Percentiles rank a stretch among this genome's conserved stretches.
These are phyloP conservation scores for Pseudochirops corinnae DNA, from an alignment of 2,797 vertebrate genomes.

Conservation along the genomic window DNA sequence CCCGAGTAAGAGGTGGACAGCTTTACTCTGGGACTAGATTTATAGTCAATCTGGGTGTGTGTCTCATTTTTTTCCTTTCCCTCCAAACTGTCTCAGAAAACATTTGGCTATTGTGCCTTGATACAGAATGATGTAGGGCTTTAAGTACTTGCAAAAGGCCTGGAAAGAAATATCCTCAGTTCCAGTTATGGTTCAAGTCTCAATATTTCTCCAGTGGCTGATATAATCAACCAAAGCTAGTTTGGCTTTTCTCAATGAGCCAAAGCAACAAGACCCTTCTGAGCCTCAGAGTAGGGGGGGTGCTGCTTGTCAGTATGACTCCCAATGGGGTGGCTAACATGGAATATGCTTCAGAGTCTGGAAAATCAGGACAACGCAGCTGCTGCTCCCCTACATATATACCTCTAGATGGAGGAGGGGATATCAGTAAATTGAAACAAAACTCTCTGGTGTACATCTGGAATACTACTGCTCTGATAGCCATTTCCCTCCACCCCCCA, in stretches of 20 bases:
- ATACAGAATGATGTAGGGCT: neutral
- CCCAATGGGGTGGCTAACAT: constrained; percentile 45
- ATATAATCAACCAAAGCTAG: constrained; percentile 60
- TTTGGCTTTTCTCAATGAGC: constrained; percentile 68
- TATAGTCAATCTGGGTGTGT: constrained; percentile 43
- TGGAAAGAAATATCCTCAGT: constrained; percentile 45
- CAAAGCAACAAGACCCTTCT: constrained; percentile 45
- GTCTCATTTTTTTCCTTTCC: constrained; percentile 17
- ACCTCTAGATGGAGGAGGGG: constrained; percentile 3
- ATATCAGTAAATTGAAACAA: constrained; percentile 47
- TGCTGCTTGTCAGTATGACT: constrained; percentile 47
- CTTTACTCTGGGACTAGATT: constrained; percentile 64
- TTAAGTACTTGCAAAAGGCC: constrained; percentile 34
- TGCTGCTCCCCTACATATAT: constrained; percentile 14
- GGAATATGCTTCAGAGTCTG: constrained; percentile 46
- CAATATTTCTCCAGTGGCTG: constrained; percentile 40
- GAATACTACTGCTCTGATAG: neutral
- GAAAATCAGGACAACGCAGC: constrained; percentile 49
- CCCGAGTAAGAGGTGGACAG: constrained; percentile 50
- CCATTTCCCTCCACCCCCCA: neutral
- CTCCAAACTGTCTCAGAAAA: constrained; percentile 66
- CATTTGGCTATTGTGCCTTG: constrained; percentile 27
- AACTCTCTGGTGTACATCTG: constrained; percentile 48
- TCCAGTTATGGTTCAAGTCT: constrained; percentile 54
- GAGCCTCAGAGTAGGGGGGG: constrained; percentile 21